Evolutionary conservation across 1,140 invertebrate species (phyloP).

Genomic region (Geopemphigus sp.): DNA sequence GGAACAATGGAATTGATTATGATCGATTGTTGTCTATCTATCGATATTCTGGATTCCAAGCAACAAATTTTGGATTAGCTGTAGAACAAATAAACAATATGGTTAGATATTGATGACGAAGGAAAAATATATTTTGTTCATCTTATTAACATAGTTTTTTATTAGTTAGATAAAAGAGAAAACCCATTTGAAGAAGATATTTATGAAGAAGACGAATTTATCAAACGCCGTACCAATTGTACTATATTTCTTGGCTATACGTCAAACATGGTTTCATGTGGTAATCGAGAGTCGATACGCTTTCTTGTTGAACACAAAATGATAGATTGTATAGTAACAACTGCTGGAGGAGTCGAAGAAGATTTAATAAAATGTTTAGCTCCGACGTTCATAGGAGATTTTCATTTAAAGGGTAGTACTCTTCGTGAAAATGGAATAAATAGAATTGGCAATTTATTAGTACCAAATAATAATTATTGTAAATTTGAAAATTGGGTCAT

Average conservation of each 20-base stretch:
- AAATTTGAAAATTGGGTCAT: slow-evolving; percentile 97
- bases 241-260: slow-evolving; percentile 98
- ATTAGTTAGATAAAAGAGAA: slow-evolving; percentile 62
- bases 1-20: slow-evolving; percentile 89
- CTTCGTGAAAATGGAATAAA: slow-evolving; percentile 89
- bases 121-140: slow-evolving; percentile 4
- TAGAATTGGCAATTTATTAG: slow-evolving; percentile 94
- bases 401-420: slow-evolving; percentile 74
- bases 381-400: slow-evolving; percentile 90
- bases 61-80: slow-evolving; percentile 89
- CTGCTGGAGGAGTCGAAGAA: slow-evolving; percentile 97
- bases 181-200: slow-evolving; percentile 69
- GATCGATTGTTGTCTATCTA: slow-evolving; percentile 79
- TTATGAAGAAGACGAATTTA: slow-evolving; percentile 76
- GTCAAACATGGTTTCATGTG: slow-evolving; percentile 95
- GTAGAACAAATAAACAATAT: slow-evolving; percentile 91
- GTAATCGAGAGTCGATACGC: slow-evolving; percentile 85
- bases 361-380: slow-evolving; percentile 98
- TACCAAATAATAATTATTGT: slow-evolving; percentile 99
- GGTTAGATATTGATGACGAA: slow-evolving; percentile 59
- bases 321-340: slow-evolving; percentile 95
- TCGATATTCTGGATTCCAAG: slow-evolving; percentile 87
- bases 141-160: slow-evolving; percentile 27
- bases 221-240: slow-evolving; percentile 75
- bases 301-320: slow-evolving; percentile 87